phyloP scores from a whole-genome alignment of 2,797 vertebrate genomes.

The Masticophis lateralis region DNA sequence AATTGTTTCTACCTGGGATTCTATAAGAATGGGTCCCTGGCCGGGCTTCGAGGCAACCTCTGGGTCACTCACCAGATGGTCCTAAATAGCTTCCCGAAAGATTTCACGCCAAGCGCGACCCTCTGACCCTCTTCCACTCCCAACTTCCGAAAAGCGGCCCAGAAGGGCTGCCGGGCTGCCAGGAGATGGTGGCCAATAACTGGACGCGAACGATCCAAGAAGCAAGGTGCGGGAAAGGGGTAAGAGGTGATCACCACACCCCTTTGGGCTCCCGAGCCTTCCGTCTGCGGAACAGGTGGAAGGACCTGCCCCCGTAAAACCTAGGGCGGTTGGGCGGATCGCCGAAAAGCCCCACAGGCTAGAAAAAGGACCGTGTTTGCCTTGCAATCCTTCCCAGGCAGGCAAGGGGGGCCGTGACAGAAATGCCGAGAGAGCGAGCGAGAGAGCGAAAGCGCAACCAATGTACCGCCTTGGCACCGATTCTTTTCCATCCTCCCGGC shows the following conservation, averaged over 20 bases:
- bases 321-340: no score
- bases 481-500: neutral
- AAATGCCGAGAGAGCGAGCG: neutral
- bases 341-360: neutral
- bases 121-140: neutral
- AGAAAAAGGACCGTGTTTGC: neutral
- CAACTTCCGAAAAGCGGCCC: neutral
- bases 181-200: neutral
- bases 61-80: neutral
- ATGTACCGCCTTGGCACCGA: no score
- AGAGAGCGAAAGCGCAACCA: neutral
- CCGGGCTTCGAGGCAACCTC: constrained; percentile 36
- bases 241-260: constrained; percentile 3
- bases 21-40: neutral
- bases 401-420: no score
- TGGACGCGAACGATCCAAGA: neutral
- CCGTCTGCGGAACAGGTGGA: neutral
- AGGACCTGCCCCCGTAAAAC: neutral
- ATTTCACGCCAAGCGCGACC: no score
- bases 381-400: neutral
- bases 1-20: neutral
- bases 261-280: neutral
- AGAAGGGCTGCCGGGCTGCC: neutral
- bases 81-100: neutral
- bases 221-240: neutral